A percentile compares a stretch with the other conserved stretches of the same genome.
Evolutionary conservation across 2,113 vertebrate species (phyloP).

Genomic region (Hystrix cristata): DNA sequence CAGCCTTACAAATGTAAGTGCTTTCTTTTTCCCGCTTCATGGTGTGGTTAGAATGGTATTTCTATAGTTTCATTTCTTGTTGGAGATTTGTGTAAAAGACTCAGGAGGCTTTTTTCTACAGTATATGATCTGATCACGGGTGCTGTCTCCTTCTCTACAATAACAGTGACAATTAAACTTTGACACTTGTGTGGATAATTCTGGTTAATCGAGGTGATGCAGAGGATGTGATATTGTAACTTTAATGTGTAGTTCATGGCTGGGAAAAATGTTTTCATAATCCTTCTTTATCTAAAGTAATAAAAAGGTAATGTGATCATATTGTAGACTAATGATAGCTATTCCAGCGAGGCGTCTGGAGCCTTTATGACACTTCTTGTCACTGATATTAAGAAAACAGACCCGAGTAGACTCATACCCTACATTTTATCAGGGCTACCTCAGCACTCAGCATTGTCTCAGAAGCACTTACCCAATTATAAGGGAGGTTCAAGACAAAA

Average conservation of each 20-base stretch:
- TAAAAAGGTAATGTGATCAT: not conserved
- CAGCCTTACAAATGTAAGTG: not conserved
- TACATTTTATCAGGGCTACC: not conserved
- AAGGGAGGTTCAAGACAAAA: not conserved
- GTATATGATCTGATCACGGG: not conserved
- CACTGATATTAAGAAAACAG: slow-evolving; percentile 41
- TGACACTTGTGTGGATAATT: not conserved
- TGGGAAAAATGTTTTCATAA: not conserved
- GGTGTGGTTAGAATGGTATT: not conserved
- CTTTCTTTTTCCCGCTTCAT: slow-evolving; percentile 19
- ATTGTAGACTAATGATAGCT: not conserved
- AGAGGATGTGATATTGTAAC: not conserved
- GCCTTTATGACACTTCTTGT: slow-evolving; percentile 24
- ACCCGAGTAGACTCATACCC: not conserved
- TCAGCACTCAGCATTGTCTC: not conserved
- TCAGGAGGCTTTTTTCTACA: not conserved
- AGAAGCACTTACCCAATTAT: not conserved
- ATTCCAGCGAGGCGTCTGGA: slow-evolving; percentile 58
- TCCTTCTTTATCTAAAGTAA: slow-evolving; percentile 54
- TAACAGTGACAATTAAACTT: not conserved
- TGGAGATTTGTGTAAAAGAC: slow-evolving; percentile 14
- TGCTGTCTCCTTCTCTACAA: not conserved
- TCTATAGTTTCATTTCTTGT: slow-evolving; percentile 24
- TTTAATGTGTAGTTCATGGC: not conserved
- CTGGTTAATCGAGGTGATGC: not conserved